Evolutionary conservation across 1,140 invertebrate species (phyloP).

Genomic region (Lepeophtheirus salmonis): DNA sequence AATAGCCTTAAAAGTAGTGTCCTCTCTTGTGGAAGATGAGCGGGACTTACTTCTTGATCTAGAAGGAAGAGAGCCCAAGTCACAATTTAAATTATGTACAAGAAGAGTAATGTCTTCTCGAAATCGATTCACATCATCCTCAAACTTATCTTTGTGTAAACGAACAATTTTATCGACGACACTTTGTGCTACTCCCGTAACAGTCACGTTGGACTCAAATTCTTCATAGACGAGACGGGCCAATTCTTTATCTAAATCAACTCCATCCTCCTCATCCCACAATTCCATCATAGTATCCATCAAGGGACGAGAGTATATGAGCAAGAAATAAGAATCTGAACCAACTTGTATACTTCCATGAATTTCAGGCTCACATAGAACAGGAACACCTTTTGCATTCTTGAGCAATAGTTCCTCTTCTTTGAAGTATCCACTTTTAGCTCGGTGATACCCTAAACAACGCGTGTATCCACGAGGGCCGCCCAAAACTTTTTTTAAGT

Average conservation of each 20-base stretch:
- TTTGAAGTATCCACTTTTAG: constrained; percentile 2
- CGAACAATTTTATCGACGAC: constrained; percentile 17
- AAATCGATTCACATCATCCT: background rate
- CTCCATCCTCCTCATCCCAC: background rate
- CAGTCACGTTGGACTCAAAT: background rate
- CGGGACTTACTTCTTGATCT: background rate
- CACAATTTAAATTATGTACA: constrained; percentile 6
- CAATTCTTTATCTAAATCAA: background rate
- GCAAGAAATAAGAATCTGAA: background rate
- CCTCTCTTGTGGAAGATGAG: background rate
- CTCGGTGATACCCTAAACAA: constrained; percentile 6
- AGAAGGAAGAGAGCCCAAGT: background rate
- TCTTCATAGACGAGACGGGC: background rate
- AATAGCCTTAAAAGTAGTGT: background rate
- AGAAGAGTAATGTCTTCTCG: constrained; percentile 14
- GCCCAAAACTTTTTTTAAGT: background rate
- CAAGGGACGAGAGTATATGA: constrained; percentile 2
- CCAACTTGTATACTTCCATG: background rate
- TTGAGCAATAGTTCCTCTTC: background rate
- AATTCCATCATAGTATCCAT: background rate
- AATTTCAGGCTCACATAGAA: constrained; percentile 2
- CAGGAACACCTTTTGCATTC: background rate
- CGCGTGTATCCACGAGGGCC: constrained; percentile 1
- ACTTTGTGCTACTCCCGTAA: constrained; percentile 14
- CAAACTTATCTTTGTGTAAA: background rate